These are phyloP conservation scores for Chaitophorus viminalis DNA, from an alignment of 2,888 invertebrate species.

Conservation along the genomic window DNA sequence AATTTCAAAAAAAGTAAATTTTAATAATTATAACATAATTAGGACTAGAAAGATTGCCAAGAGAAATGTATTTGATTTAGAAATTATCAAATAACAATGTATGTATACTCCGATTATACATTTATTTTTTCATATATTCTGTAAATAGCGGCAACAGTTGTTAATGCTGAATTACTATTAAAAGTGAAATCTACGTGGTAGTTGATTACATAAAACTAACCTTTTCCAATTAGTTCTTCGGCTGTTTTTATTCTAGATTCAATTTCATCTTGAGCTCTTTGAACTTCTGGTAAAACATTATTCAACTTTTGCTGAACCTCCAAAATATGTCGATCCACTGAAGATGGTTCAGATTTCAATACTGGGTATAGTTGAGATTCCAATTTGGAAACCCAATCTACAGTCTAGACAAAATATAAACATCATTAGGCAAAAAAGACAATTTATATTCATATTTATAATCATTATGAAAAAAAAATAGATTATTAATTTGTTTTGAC, in stretches of 20 bases:
- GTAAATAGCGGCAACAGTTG: neutral
- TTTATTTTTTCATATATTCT: neutral
- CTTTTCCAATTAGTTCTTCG: constrained; percentile 74
- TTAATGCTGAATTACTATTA: neutral
- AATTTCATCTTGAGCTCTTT: constrained; percentile 75
- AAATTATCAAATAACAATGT: too few relatives aligned
- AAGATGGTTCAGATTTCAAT: constrained; percentile 74
- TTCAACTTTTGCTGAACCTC: constrained; percentile 72
- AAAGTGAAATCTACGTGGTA: neutral
- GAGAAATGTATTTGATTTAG: too few relatives aligned
- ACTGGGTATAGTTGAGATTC: constrained; percentile 81
- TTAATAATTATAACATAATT: too few relatives aligned
- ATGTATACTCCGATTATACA: neutral
- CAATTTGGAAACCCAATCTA: constrained; percentile 76
- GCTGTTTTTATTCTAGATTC: constrained; percentile 76
- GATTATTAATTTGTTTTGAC: constrained; percentile 48
- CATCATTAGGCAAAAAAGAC: constrained; percentile 9
- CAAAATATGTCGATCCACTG: constrained; percentile 71
- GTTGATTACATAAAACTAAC: constrained; percentile 66
- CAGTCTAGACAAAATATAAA: constrained; percentile 69
- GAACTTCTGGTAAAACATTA: constrained; percentile 73
- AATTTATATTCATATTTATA: neutral
- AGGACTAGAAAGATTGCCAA: too few relatives aligned
- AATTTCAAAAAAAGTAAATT: too few relatives aligned
- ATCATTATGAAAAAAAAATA: constrained; percentile 13